A percentile compares a stretch with the other conserved stretches of the same genome.
phyloP scores from a whole-genome alignment of 2,797 vertebrate species.

The Pseudocheirus occidentalis region DNA sequence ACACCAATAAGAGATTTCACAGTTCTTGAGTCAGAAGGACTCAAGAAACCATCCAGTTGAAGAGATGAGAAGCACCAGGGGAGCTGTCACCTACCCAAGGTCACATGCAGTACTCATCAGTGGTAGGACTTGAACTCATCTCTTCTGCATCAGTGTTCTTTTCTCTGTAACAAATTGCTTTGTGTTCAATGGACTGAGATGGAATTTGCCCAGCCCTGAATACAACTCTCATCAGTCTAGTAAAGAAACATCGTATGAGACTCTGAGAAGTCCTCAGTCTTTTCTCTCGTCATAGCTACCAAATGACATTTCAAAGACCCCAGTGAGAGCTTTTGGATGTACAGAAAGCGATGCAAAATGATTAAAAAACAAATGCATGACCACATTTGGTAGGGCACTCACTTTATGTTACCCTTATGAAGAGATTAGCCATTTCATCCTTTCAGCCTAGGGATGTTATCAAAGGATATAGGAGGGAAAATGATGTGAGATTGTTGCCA shows the following conservation, averaged over 20 bases:
- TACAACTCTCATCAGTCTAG: neutral
- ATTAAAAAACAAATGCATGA: constrained; percentile 18
- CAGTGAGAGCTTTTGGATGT: neutral
- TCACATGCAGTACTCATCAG: neutral
- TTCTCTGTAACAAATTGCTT: neutral
- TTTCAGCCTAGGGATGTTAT: neutral
- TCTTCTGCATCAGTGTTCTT: neutral
- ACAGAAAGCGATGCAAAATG: neutral
- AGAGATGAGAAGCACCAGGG: neutral
- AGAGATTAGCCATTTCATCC: neutral
- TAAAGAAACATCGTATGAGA: neutral
- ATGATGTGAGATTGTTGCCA: constrained; percentile 35
- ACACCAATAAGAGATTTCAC: constrained; percentile 17
- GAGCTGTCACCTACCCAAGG: neutral
- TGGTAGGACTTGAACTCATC: neutral
- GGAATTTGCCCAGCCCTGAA: constrained; percentile 5
- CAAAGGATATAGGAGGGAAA: constrained; percentile 12
- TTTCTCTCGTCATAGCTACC: constrained; percentile 22
- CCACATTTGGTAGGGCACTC: neutral
- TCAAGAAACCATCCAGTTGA: neutral
- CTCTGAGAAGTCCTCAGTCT: neutral
- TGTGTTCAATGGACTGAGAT: neutral
- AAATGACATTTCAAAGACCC: constrained; percentile 3
- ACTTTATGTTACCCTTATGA: neutral
- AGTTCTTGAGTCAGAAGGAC: neutral